Percentiles rank a stretch among this genome's conserved stretches.
These are phyloP conservation scores for Cetoscarus ocellatus DNA, from an alignment of 2,797 vertebrate species.

Conservation along the genomic window DNA sequence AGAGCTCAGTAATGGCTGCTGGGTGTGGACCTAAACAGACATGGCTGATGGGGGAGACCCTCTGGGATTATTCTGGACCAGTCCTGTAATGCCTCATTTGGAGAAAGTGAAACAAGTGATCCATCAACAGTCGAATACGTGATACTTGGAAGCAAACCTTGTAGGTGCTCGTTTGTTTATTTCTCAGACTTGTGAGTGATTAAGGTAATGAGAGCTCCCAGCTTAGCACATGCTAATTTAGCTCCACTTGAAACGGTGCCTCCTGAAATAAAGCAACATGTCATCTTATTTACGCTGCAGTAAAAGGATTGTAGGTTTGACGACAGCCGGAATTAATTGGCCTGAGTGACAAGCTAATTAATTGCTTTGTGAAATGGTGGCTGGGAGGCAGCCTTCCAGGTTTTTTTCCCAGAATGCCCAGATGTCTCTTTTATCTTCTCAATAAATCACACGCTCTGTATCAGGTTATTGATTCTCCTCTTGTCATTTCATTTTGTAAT, in stretches of 20 bases:
- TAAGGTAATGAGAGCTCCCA: constrained; percentile 2
- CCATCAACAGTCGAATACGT: neutral
- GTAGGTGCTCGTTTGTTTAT: constrained; percentile 12
- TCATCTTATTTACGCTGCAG: constrained; percentile 35
- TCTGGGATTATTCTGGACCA: neutral
- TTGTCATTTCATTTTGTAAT: neutral
- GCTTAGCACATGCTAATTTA: constrained; percentile 26
- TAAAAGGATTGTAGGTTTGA: constrained; percentile 24
- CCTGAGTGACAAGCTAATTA: constrained; percentile 46
- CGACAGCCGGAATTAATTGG: constrained; percentile 53
- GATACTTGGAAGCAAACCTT: neutral
- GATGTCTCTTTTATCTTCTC: constrained; percentile 48
- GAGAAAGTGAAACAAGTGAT: constrained; percentile 14
- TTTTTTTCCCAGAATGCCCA: constrained; percentile 57
- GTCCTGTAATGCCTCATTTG: constrained; percentile 30
- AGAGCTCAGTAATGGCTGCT: constrained; percentile 22
- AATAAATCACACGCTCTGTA: constrained; percentile 51
- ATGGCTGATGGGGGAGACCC: neutral
- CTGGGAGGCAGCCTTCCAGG: constrained; percentile 24
- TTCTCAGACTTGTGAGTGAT: constrained; percentile 10
- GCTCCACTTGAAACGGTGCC: constrained; percentile 9
- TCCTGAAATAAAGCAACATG: constrained; percentile 10
- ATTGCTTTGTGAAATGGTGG: constrained; percentile 28
- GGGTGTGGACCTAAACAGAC: constrained; percentile 38
- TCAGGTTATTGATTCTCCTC: constrained; percentile 50